These are phyloP conservation scores for Pachyrhynchus sulphureomaculatus DNA, from an alignment of 1,140 invertebrate species.

Conservation along the genomic window DNA sequence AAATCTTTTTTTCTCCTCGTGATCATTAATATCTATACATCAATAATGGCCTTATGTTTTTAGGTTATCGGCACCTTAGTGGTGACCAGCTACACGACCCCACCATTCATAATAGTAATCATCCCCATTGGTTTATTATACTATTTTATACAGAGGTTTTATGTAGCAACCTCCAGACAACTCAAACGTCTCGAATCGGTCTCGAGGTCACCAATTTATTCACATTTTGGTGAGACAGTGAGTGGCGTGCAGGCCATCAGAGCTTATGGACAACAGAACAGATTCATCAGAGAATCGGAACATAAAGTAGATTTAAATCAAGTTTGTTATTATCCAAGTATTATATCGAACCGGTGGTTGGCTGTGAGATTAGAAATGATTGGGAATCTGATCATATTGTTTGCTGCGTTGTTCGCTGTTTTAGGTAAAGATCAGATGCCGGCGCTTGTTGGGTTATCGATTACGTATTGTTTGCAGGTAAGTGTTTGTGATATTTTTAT, in stretches of 20 bases:
- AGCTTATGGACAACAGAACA: conserved; percentile 72
- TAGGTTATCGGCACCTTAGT: conserved; percentile 84
- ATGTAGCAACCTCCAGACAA: conserved; percentile 91
- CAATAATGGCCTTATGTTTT: conserved; percentile 45
- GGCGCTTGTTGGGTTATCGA: conserved; percentile 84
- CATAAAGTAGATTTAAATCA: conserved; percentile 85
- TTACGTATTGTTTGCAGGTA: conserved; percentile 87
- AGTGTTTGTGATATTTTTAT: too few relatives aligned
- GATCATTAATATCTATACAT: background rate
- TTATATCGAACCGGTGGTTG: conserved; percentile 89
- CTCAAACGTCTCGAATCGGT: conserved; percentile 94
- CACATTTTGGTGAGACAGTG: conserved; percentile 95
- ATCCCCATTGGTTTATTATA: conserved; percentile 85
- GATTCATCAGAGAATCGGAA: conserved; percentile 83
- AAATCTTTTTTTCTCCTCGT: too few relatives aligned
- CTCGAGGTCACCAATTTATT: conserved; percentile 96
- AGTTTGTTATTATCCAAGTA: conserved; percentile 83
- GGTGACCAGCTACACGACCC: conserved; percentile 88
- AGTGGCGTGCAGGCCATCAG: conserved; percentile 76
- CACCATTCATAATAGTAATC: conserved; percentile 80
- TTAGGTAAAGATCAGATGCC: conserved; percentile 66
- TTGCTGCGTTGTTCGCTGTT: conserved; percentile 86
- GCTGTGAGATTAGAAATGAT: conserved; percentile 89
- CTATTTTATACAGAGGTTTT: conserved; percentile 92
- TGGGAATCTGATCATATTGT: conserved; percentile 89